Evolutionary conservation across 2,888 invertebrate genomes (phyloP).

Genomic region (Ophion obscuratus): DNA sequence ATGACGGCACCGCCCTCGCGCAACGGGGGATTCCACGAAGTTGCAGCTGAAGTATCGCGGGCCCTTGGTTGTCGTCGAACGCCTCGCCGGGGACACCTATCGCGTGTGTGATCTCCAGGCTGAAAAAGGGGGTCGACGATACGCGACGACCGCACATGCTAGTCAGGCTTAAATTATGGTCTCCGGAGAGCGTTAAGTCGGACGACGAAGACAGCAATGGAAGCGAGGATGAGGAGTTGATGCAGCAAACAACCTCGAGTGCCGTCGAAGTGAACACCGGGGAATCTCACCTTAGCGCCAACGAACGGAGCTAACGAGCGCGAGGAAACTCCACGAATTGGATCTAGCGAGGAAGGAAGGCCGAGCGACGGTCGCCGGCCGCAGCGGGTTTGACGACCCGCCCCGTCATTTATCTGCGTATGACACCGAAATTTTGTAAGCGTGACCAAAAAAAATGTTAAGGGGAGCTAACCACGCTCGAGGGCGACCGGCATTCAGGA

Average conservation of each 20-base stretch:
- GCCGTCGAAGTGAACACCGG: not conserved
- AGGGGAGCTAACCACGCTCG: too few relatives aligned
- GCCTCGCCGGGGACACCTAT: constrained; percentile 37
- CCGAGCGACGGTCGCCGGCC: too few relatives aligned
- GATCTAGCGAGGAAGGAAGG: too few relatives aligned
- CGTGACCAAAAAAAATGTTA: too few relatives aligned
- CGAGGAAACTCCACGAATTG: too few relatives aligned
- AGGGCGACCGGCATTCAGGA: not conserved
- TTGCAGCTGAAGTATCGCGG: not conserved
- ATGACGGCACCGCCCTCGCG: not conserved
- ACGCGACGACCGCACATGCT: constrained; percentile 9
- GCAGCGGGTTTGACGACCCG: too few relatives aligned
- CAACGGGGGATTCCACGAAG: not conserved
- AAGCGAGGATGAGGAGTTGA: constrained; percentile 34
- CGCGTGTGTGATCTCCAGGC: not conserved
- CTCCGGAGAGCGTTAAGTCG: not conserved
- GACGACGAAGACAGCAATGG: constrained; percentile 59
- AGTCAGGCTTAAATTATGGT: constrained; percentile 1
- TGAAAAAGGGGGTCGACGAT: not conserved
- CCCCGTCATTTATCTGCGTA: too few relatives aligned
- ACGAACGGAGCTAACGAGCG: too few relatives aligned
- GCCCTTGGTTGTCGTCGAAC: constrained; percentile 32
- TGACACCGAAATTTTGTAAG: too few relatives aligned
- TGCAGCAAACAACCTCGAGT: not conserved
- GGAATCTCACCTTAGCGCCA: not conserved